A percentile compares a stretch with the other conserved stretches of the same genome.
phyloP scores from a whole-genome alignment of 2,113 vertebrate species.

The Pampusana beccarii region DNA sequence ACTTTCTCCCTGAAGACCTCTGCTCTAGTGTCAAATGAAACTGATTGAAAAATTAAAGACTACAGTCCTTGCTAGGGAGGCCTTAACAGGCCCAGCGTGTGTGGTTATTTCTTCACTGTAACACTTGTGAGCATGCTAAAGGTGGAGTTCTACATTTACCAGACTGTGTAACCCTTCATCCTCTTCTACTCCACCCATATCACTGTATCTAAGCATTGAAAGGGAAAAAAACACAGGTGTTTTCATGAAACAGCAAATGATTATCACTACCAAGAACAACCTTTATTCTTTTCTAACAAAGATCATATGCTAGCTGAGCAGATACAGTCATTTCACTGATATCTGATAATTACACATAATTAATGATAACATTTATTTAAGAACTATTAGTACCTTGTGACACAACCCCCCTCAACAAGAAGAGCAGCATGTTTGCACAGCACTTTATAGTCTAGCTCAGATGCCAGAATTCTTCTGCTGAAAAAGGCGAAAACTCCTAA shows the following conservation, averaged over 20 bases:
- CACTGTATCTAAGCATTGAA: not conserved
- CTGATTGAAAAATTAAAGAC: not conserved
- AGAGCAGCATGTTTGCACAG: not conserved
- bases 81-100: not conserved
- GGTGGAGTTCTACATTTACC: not conserved
- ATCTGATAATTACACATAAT: constrained; percentile 34
- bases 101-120: not conserved
- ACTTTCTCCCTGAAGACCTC: not conserved
- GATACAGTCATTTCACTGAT: constrained; percentile 16
- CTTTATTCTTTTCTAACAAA: constrained; percentile 35
- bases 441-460: not conserved
- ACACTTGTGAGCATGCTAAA: not conserved
- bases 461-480: not conserved
- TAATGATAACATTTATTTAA: constrained; percentile 26
- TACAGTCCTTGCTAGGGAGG: not conserved
- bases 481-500: constrained; percentile 1
- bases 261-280: constrained; percentile 30
- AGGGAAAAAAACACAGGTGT: not conserved
- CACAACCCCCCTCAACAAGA: not conserved
- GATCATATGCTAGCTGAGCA: not conserved
- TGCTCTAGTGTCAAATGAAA: not conserved
- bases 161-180: not conserved
- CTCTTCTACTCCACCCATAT: not conserved
- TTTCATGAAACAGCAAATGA: constrained; percentile 36
- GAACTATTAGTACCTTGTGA: constrained; percentile 6